Evolutionary conservation across 2,113 vertebrate species (phyloP).

Genomic region (Solea solea): DNA sequence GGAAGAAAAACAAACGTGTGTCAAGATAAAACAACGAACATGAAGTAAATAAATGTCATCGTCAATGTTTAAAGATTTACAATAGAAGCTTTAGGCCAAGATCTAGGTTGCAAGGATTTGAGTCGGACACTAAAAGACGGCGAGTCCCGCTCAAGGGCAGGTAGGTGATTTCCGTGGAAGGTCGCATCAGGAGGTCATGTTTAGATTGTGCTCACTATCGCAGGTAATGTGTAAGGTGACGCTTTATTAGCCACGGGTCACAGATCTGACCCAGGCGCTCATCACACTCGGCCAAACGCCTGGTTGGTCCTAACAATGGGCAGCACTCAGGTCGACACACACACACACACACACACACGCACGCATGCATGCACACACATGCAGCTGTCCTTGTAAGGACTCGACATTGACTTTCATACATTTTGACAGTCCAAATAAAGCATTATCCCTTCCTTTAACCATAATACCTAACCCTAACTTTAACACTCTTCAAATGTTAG

Average conservation of each 20-base stretch:
- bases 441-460: too few relatives aligned
- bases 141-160: constrained; percentile 2
- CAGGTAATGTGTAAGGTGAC: constrained; percentile 60
- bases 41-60: neutral
- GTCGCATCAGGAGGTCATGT: constrained; percentile 53
- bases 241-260: constrained; percentile 70
- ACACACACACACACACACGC: neutral
- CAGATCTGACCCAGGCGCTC: constrained; percentile 58
- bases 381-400: too few relatives aligned
- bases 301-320: constrained; percentile 46
- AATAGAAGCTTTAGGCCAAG: constrained; percentile 10
- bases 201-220: constrained; percentile 41
- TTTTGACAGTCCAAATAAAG: too few relatives aligned
- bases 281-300: constrained; percentile 40
- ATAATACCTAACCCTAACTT: too few relatives aligned
- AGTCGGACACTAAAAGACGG: neutral
- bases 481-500: too few relatives aligned
- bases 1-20: constrained; percentile 4
- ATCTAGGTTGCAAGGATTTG: constrained; percentile 9
- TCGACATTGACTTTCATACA: too few relatives aligned
- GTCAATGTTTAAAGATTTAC: neutral
- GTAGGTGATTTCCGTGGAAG: constrained; percentile 8
- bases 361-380: constrained; percentile 2
- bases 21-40: neutral
- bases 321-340: constrained; percentile 2